These are phyloP conservation scores for Speoplatyrhinus poulsoni DNA, from an alignment of 2,113 vertebrate species.

Conservation along the genomic window DNA sequence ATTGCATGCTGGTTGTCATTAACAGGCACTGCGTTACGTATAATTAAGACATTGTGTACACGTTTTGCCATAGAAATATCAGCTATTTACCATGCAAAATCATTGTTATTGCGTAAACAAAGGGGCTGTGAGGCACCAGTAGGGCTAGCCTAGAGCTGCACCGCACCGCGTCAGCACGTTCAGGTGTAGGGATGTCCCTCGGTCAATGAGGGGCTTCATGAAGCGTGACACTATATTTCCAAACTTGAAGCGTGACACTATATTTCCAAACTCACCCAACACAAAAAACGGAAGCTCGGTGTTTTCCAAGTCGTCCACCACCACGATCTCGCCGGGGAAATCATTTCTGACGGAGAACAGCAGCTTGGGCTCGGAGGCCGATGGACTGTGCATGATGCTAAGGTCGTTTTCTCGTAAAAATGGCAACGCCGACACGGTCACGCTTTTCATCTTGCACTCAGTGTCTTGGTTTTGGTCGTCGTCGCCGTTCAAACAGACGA, in stretches of 20 bases:
- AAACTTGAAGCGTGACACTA: constrained; percentile 47
- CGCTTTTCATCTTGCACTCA: constrained; percentile 97
- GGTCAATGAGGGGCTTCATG: too few species aligned
- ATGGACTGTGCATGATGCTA: constrained; percentile 98
- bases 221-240: not conserved
- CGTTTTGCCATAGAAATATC: not conserved
- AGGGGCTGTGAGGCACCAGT: not conserved
- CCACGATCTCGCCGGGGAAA: constrained; percentile 95
- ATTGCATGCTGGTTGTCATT: not conserved
- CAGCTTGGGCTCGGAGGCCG: constrained; percentile 98
- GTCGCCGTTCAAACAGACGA: constrained; percentile 70
- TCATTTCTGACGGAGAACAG: constrained; percentile 98
- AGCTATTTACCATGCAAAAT: not conserved
- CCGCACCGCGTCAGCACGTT: too few species aligned
- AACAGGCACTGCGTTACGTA: not conserved
- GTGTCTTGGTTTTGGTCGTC: constrained; percentile 86
- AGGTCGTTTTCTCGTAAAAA: constrained; percentile 97
- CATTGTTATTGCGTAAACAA: not conserved
- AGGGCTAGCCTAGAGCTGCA: too few species aligned
- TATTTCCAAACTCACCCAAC: constrained; percentile 78
- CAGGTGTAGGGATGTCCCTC: too few species aligned
- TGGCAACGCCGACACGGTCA: constrained; percentile 96
- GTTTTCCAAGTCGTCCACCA: constrained; percentile 97
- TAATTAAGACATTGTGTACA: not conserved
- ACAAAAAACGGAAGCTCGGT: constrained; percentile 98